A percentile compares a stretch with the other conserved stretches of the same genome.
phyloP scores from a whole-genome alignment of 2,888 invertebrate genomes.

The Dinocampus coccinellae region DNA sequence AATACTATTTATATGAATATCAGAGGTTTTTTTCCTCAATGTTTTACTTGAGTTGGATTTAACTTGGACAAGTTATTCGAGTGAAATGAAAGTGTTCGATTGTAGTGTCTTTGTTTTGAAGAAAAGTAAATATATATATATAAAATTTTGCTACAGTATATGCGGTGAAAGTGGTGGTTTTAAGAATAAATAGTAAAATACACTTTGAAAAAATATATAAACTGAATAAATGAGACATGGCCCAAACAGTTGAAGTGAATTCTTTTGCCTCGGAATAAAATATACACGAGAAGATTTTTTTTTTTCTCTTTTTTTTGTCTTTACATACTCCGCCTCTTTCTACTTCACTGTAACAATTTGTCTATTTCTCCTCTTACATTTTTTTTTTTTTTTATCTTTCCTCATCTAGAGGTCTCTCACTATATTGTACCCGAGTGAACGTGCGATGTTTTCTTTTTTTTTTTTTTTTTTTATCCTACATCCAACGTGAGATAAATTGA shows the following conservation, averaged over 20 bases:
- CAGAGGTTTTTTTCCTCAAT: conserved; percentile 1
- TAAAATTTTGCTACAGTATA: too few relatives aligned
- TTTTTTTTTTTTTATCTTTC: neutral
- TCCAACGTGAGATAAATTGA: conserved; percentile 42
- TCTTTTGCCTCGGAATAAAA: neutral
- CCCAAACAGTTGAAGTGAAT: neutral
- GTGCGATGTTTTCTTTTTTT: too few relatives aligned
- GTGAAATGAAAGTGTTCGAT: neutral
- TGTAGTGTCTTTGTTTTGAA: conserved; percentile 14
- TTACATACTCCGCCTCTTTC: neutral
- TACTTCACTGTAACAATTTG: neutral
- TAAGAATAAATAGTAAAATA: too few relatives aligned
- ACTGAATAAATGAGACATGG: neutral
- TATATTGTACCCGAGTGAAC: neutral
- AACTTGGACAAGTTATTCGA: neutral
- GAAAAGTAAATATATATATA: conserved; percentile 27
- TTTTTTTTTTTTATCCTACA: conserved; percentile 9
- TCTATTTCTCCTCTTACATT: neutral
- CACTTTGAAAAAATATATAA: conserved; percentile 33
- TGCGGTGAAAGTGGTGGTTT: too few relatives aligned
- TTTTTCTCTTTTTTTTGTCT: conserved; percentile 2
- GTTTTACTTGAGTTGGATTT: conserved; percentile 16
- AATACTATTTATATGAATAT: conserved; percentile 2
- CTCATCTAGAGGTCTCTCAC: too few relatives aligned
- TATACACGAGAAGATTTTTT: too few relatives aligned